Conservation (phyloP, 2,888 invertebrate species). For the Eumacrocentrus americanus region DNA sequence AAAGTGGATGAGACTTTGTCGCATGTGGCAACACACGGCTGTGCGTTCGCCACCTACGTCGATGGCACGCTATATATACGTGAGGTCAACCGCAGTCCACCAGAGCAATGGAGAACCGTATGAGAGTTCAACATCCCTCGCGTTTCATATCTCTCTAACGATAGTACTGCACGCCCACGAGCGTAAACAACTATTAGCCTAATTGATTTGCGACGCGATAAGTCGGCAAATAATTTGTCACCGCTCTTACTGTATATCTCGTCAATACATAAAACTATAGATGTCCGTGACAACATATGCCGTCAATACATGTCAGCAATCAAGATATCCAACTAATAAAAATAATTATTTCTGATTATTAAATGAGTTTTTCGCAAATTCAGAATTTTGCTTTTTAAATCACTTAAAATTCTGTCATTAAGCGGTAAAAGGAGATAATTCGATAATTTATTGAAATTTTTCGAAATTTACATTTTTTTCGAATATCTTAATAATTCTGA, state of each 20-base stretch:
- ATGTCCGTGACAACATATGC: too few species aligned
- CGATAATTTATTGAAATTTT: neutral
- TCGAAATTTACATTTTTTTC: neutral
- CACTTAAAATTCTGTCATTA: neutral
- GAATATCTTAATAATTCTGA: neutral
- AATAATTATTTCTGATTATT: neutral
- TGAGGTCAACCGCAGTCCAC: conserved; percentile 29
- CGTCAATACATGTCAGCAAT: too few species aligned
- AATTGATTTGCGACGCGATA: conserved; percentile 49
- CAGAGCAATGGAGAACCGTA: conserved; percentile 17
- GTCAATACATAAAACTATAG: neutral
- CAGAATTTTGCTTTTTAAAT: neutral
- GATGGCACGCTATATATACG: conserved; percentile 18
- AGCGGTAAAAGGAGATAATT: neutral
- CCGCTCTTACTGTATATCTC: neutral
- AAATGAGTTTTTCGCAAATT: neutral
- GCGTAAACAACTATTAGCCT: conserved; percentile 51
- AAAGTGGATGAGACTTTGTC: conserved; percentile 2
- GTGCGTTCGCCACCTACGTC: conserved; percentile 26
- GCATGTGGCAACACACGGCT: neutral
- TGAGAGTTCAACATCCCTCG: conserved; percentile 16
- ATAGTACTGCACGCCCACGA: conserved; percentile 25
- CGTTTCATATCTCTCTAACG: conserved; percentile 23
- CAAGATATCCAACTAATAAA: too few species aligned
- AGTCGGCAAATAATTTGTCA: conserved; percentile 44